Conservation (phyloP, 2,888 invertebrate genomes). For the Nipponacmea schrenckii region DNA sequence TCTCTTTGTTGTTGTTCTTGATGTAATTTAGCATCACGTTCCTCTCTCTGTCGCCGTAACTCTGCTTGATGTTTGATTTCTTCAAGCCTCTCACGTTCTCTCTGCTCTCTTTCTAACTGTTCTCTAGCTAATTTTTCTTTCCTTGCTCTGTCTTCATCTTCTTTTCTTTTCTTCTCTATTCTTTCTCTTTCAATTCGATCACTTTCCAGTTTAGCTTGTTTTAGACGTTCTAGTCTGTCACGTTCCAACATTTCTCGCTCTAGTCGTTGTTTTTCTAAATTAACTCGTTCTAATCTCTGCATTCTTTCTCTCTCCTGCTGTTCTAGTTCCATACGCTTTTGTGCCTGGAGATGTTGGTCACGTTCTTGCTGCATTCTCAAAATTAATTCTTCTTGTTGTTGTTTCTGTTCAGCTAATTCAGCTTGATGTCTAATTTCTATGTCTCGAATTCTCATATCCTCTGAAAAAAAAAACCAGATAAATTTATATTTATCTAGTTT, state of each 20-base stretch:
- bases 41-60: constrained; percentile 5
- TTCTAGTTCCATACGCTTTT: neutral
- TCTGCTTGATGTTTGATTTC: constrained; percentile 5
- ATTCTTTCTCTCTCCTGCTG: neutral
- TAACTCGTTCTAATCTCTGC: neutral
- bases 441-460: neutral
- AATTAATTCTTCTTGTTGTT: constrained; percentile 8
- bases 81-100: constrained; percentile 2
- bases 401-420: constrained; percentile 3
- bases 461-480: no score
- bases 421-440: constrained; percentile 2
- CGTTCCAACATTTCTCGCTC: constrained; percentile 18
- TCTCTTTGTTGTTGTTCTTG: neutral
- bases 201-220: neutral
- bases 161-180: constrained; percentile 17
- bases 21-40: neutral
- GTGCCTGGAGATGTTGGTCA: neutral
- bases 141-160: constrained; percentile 21
- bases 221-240: constrained; percentile 10
- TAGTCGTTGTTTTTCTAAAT: constrained; percentile 17
- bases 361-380: neutral
- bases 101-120: neutral
- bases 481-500: no score
- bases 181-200: constrained; percentile 17
- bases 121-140: constrained; percentile 5